A percentile compares a stretch with the other conserved stretches of the same genome.
Evolutionary conservation across 2,888 invertebrate genomes (phyloP).

Genomic region (Cordilura impudica): DNA sequence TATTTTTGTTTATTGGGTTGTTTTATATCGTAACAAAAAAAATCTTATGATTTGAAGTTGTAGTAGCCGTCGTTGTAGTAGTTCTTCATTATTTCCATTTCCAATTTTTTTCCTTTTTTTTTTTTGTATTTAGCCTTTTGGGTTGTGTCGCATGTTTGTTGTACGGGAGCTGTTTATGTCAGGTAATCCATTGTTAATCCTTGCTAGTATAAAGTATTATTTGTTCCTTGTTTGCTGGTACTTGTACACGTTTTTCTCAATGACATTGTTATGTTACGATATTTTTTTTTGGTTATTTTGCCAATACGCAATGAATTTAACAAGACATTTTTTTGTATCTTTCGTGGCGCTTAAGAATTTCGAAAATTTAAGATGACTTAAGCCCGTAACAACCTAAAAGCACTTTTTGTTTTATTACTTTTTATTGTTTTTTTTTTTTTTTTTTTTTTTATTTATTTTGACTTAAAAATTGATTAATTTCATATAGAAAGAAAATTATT

Average conservation of each 20-base stretch:
- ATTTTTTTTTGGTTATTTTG: background rate
- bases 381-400: conserved; percentile 12
- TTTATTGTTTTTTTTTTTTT: background rate
- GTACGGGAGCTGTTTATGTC: conserved; percentile 54
- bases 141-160: conserved; percentile 10
- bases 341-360: conserved; percentile 32
- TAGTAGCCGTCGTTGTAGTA: background rate
- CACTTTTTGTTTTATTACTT: conserved; percentile 1
- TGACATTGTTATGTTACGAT: conserved; percentile 38
- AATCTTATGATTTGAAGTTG: background rate
- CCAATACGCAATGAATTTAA: conserved; percentile 18
- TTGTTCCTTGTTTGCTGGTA: conserved; percentile 41
- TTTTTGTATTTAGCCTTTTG: conserved; percentile 22
- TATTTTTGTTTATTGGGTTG: background rate
- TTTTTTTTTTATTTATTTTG: background rate
- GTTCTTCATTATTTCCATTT: background rate
- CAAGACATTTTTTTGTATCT: conserved; percentile 14
- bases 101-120: background rate
- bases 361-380: conserved; percentile 40
- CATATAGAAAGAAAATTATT: background rate
- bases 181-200: conserved; percentile 67
- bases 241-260: conserved; percentile 49
- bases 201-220: conserved; percentile 62
- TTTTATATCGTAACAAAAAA: background rate
- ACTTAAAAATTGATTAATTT: background rate